These are phyloP conservation scores for Nestor notabilis DNA, from an alignment of 2,113 vertebrate species.

Conservation along the genomic window DNA sequence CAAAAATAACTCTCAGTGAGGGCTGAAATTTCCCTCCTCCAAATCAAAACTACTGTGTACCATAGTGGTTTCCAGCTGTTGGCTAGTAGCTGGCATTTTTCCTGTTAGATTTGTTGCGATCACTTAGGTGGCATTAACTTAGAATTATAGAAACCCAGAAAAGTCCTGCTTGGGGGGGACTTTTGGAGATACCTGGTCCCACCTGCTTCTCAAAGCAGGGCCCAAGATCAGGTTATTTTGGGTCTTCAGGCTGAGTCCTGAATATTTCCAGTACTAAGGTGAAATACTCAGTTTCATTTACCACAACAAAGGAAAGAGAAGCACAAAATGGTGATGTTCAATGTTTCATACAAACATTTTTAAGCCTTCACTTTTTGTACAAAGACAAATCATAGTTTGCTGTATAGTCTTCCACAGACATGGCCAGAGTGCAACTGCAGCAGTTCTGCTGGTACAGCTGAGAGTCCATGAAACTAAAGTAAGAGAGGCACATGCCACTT, in stretches of 20 bases:
- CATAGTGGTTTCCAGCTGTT: not conserved
- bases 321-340: not conserved
- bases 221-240: not conserved
- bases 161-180: accelerated
- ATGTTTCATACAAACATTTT: not conserved
- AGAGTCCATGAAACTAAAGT: not conserved
- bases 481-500: not conserved
- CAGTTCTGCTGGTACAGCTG: not conserved
- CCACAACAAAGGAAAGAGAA: not conserved
- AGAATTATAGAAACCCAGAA: not conserved
- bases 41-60: not conserved
- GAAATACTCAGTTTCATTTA: not conserved
- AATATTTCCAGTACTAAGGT: not conserved
- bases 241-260: not conserved
- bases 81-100: not conserved
- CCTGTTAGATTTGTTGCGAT: not conserved
- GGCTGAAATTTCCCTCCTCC: not conserved
- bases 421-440: not conserved
- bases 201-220: not conserved
- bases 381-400: not conserved
- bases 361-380: not conserved
- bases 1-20: not conserved
- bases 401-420: not conserved
- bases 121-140: not conserved
- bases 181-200: not conserved